phyloP scores from a whole-genome alignment of 2,113 vertebrate genomes.

The Varanus salvator region DNA sequence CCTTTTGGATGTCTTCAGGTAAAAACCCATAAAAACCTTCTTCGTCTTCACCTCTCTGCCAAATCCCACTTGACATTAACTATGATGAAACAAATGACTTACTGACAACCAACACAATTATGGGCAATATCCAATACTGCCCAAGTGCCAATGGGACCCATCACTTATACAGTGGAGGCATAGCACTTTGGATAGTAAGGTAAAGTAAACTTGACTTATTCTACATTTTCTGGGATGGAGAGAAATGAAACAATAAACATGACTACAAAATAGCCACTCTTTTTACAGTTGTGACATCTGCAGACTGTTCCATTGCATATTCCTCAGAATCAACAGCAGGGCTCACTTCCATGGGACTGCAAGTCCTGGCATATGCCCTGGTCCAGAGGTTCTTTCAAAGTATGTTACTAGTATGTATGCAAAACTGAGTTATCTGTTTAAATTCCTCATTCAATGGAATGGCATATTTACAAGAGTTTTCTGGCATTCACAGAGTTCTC shows the following conservation, averaged over 20 bases:
- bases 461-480: no score
- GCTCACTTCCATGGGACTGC: not conserved
- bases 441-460: no score
- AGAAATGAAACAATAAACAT: not conserved
- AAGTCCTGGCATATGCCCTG: no score
- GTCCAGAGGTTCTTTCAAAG: no score
- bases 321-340: not conserved
- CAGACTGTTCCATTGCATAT: not conserved
- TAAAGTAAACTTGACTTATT: no score
- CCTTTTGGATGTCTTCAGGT: constrained; percentile 88
- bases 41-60: constrained; percentile 90
- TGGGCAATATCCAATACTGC: no score
- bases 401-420: no score
- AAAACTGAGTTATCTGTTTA: no score
- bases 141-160: no score
- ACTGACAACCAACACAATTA: not conserved
- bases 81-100: constrained; percentile 63
- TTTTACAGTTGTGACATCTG: not conserved
- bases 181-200: no score
- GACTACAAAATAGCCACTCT: not conserved
- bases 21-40: constrained; percentile 95
- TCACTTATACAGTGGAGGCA: no score
- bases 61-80: constrained; percentile 95
- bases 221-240: not conserved
- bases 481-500: no score